Percentiles rank a stretch among this genome's conserved stretches.
phyloP scores from a whole-genome alignment of 2,888 invertebrate genomes.

The Cantharis lateralis region DNA sequence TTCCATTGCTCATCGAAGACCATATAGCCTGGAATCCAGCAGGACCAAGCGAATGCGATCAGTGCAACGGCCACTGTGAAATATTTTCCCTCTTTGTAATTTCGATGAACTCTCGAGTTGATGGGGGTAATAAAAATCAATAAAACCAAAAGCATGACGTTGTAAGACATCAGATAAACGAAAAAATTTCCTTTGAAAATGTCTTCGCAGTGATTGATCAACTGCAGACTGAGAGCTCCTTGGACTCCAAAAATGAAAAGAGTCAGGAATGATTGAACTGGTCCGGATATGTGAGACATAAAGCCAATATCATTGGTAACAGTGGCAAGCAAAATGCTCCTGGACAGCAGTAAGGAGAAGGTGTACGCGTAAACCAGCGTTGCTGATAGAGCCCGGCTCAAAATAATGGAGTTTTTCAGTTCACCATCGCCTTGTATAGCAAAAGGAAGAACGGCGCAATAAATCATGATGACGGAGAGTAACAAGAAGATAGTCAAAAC shows the following conservation, averaged over 20 bases:
- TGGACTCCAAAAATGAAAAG: conserved; percentile 69
- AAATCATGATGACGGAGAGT: conserved; percentile 58
- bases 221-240: conserved; percentile 59
- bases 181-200: conserved; percentile 58
- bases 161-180: conserved; percentile 62
- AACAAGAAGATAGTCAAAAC: conserved; percentile 58
- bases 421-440: conserved; percentile 51
- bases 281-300: conserved; percentile 71
- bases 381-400: conserved; percentile 62
- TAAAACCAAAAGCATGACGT: conserved; percentile 63
- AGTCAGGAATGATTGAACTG: conserved; percentile 67
- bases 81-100: conserved; percentile 69
- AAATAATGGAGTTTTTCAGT: conserved; percentile 56
- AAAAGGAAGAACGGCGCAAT: conserved; percentile 59
- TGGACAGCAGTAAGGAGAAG: conserved; percentile 67
- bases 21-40: conserved; percentile 63
- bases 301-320: conserved; percentile 69
- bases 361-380: conserved; percentile 66
- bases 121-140: conserved; percentile 65
- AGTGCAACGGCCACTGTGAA: conserved; percentile 61
- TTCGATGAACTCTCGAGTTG: conserved; percentile 66
- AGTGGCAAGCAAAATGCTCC: conserved; percentile 68
- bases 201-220: conserved; percentile 57
- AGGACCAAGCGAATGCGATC: conserved; percentile 63
- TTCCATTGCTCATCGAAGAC: conserved; percentile 59